phyloP scores from a whole-genome alignment of 2,797 vertebrate species.

The Alectoris magna region DNA sequence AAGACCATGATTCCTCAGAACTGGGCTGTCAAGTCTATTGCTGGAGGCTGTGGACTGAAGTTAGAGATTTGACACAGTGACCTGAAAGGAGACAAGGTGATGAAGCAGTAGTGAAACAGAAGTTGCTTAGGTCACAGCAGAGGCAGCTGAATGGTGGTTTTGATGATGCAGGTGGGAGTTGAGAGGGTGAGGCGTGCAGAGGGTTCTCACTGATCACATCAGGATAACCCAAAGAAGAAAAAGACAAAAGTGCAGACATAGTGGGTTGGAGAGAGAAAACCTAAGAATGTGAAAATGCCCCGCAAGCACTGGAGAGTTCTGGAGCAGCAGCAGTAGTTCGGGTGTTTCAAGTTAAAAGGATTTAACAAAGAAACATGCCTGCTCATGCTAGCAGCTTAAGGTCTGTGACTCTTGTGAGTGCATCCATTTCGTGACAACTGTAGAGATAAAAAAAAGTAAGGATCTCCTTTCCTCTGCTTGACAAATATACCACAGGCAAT shows the following conservation, averaged over 20 bases:
- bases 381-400: background rate
- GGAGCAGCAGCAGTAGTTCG: background rate
- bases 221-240: background rate
- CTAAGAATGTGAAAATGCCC: fast-evolving
- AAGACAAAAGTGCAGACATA: background rate
- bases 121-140: background rate
- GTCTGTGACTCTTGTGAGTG: fast-evolving
- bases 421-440: background rate
- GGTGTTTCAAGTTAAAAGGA: background rate
- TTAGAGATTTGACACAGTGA: background rate
- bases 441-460: background rate
- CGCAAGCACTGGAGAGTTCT: background rate
- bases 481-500: conserved; percentile 16
- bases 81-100: background rate
- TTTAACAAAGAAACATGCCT: background rate
- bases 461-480: background rate
- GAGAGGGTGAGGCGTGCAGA: background rate
- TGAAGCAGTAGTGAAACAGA: background rate
- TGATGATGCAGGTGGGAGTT: background rate
- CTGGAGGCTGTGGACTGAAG: background rate
- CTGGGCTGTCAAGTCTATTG: background rate
- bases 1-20: background rate
- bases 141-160: background rate
- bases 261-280: background rate
- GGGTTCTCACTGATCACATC: background rate